Conservation (phyloP, 2,888 invertebrate genomes). For the Machimus atricapillus region DNA sequence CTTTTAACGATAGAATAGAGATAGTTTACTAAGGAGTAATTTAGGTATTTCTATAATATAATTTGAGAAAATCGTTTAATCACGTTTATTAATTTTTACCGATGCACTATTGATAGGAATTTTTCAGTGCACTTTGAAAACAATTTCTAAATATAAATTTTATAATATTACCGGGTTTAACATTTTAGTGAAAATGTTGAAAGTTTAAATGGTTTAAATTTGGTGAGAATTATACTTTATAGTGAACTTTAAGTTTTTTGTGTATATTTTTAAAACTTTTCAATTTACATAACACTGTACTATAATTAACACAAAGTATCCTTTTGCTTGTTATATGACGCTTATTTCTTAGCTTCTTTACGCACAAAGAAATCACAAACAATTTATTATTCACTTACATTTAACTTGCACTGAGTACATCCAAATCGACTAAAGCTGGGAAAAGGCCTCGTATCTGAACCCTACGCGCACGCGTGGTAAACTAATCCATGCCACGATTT, state of each 20-base stretch:
- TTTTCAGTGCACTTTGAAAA: background rate
- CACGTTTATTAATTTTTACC: background rate
- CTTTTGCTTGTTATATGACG: background rate
- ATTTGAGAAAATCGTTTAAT: too few species aligned
- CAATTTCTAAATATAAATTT: too few species aligned
- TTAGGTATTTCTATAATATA: too few species aligned
- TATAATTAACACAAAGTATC: background rate
- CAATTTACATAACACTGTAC: background rate
- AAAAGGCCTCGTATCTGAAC: background rate
- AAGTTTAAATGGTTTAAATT: background rate
- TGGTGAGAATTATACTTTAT: background rate
- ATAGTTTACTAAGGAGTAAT: too few species aligned
- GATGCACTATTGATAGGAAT: background rate
- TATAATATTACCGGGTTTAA: too few species aligned
- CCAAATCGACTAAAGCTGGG: background rate
- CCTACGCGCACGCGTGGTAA: conserved; percentile 32
- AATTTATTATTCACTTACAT: background rate
- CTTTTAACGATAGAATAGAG: too few species aligned
- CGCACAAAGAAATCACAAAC: background rate
- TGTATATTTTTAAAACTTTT: background rate
- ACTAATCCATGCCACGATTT: background rate
- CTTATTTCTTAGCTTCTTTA: background rate
- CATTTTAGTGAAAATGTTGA: background rate
- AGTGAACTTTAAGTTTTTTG: background rate
- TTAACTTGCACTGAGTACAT: background rate